These are phyloP conservation scores for Coryphaenoides rupestris DNA, from an alignment of 2,113 vertebrate genomes.

Conservation along the genomic window DNA sequence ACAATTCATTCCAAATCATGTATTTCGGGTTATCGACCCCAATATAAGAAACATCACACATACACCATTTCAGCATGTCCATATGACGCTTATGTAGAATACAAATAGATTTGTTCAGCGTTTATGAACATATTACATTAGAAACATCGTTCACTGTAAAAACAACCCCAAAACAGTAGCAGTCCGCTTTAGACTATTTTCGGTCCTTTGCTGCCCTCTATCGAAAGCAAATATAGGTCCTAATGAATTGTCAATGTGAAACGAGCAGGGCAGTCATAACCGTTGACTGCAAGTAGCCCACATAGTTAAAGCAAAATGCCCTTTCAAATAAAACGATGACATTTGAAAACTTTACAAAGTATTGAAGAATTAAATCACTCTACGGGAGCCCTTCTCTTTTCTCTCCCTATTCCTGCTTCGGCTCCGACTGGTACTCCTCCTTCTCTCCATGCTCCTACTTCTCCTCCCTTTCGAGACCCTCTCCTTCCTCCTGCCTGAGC, in stretches of 20 bases:
- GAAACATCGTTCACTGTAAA: no score
- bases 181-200: slow-evolving; percentile 17
- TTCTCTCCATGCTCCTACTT: slow-evolving; percentile 17
- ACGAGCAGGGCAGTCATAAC: background rate
- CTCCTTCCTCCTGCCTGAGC: no score
- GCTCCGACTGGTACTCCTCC: slow-evolving; percentile 35
- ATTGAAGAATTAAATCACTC: slow-evolving; percentile 33
- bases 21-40: no score
- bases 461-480: slow-evolving; percentile 68
- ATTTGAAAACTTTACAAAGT: background rate
- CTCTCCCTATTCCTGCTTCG: slow-evolving; percentile 12
- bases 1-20: background rate
- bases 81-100: no score
- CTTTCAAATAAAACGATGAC: background rate
- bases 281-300: background rate
- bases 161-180: no score
- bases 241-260: background rate
- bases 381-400: slow-evolving; percentile 29
- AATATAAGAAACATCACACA: no score
- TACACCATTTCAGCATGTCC: no score
- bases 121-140: no score
- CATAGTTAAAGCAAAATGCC: background rate
- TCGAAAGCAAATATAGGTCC: slow-evolving; percentile 32
- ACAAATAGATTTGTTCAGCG: no score
- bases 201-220: slow-evolving; percentile 60